Evolutionary conservation across 2,113 vertebrate species (phyloP), one percentile per base, ranked within the genome.

Genomic region (Axis porcinus): DNA sequence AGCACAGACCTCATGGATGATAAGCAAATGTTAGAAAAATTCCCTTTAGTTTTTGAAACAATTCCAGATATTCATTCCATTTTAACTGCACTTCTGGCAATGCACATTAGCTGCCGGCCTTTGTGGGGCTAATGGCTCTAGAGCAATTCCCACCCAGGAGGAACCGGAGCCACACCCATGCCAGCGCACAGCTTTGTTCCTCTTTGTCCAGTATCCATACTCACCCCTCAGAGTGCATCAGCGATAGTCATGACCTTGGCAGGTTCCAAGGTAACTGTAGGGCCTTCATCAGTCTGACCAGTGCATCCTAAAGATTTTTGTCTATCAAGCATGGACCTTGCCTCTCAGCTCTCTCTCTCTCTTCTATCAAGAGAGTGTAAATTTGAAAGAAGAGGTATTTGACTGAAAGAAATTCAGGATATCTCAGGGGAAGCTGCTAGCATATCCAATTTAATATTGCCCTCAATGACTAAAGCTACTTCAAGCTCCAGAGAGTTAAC

Each of bases 401-500:
- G 81, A 70, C 76, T 82, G 78, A 91, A 64, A 58, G 76, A 93
- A 95, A 96, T 97, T 67, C n/a, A 92, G 47, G 5, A 3, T 62
- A 25, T 40, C 70, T 94, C 54, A 79, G 87, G 50, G 95, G 81
- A 90, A 86, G 40, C 58, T 5, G 3, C 60, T 78, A 79, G 40
- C 58, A 91, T 81, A 78, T n/a, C 74, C 43, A 76, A 8, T 0
- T 1, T 67, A 96, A 87, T 76, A 82, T 58, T 7, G 84, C 74
- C 85, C 78, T 95, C 87, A 93, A n/a, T 74, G 91, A 67, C 78
- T 23, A 70, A 47, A 95, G 82, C 55, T 33, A 81, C 87, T 94
- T 88, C 60, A 62, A 98, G 97, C 96, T 97, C 94, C 81, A 89
- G 96, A 98, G 97, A 97, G 87, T 91, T 97, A 97, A 87, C 95